These are phyloP conservation scores for Metridium senile DNA, from an alignment of 92 coral and sea anemone species.

Conservation along the genomic window DNA sequence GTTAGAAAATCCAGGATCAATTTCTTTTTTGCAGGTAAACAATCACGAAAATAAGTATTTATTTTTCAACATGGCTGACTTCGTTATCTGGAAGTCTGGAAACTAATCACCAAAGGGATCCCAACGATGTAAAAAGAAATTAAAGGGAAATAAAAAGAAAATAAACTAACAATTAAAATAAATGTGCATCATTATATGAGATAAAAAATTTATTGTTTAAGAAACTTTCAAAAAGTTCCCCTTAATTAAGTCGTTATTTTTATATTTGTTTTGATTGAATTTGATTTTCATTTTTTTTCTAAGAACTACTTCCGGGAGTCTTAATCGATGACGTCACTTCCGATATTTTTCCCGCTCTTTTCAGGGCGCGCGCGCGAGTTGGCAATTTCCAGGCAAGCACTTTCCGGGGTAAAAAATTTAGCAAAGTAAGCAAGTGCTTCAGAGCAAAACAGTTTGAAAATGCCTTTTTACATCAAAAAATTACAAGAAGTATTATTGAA, in stretches of 20 bases:
- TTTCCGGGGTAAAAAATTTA: too few species aligned
- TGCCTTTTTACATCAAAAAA: not conserved
- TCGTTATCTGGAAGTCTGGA: not conserved
- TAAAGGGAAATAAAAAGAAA: not conserved
- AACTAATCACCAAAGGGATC: not conserved
- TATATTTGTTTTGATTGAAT: too few species aligned
- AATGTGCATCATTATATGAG: too few species aligned
- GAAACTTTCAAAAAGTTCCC: too few species aligned
- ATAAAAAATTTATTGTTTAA: too few species aligned
- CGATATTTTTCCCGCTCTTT: not conserved
- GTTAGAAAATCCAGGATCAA: too few species aligned
- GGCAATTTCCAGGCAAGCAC: too few species aligned
- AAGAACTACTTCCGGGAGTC: not conserved
- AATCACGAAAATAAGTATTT: not conserved
- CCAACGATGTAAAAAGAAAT: not conserved
- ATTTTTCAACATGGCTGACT: not conserved
- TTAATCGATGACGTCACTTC: not conserved
- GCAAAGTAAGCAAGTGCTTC: too few species aligned
- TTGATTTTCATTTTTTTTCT: too few species aligned
- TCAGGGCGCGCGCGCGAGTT: not conserved
- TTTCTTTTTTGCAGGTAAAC: too few species aligned
- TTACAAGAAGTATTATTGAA: not conserved
- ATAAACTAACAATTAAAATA: not conserved
- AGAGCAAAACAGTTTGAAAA: too few species aligned
- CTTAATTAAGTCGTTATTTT: too few species aligned